phyloP scores from a whole-genome alignment of 2,888 invertebrate species.

The Cremastinae sp. region DNA sequence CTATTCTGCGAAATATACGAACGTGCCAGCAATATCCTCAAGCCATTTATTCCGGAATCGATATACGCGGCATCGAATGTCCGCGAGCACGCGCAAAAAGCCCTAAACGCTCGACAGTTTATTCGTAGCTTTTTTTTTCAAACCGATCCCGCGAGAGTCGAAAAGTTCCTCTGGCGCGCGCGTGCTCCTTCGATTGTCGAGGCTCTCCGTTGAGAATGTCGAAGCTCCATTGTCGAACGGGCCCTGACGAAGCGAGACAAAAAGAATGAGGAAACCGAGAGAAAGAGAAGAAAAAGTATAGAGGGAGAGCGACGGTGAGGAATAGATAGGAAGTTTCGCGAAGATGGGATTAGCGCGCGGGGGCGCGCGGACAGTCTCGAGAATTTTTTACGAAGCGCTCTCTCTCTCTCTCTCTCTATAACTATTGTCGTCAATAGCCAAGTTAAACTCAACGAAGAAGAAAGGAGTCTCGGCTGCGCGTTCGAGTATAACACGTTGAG shows the following conservation, averaged over 20 bases:
- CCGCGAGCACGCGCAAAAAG: conserved; percentile 34
- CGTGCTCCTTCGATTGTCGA: conserved; percentile 7
- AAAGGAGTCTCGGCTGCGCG: conserved; percentile 28
- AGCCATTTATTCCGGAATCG: conserved; percentile 35
- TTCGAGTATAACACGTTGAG: conserved; percentile 47
- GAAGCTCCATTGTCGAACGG: neutral
- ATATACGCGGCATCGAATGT: conserved; percentile 46
- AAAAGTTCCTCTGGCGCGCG: neutral
- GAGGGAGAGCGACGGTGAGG: conserved; percentile 12
- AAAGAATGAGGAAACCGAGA: neutral
- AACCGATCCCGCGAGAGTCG: conserved; percentile 3
- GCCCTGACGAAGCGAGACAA: neutral
- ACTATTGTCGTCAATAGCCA: conserved; percentile 25
- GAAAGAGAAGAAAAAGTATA: too few relatives aligned
- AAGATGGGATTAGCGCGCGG: conserved; percentile 24
- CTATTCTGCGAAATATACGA: conserved; percentile 27
- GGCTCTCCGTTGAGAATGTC: conserved; percentile 7
- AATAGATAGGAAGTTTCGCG: conserved; percentile 11
- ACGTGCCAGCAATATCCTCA: conserved; percentile 37
- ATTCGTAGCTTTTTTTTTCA: conserved; percentile 46
- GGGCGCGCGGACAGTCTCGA: neutral
- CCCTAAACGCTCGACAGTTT: conserved; percentile 42
- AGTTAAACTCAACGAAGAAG: conserved; percentile 46
- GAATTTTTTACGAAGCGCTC: conserved; percentile 32
- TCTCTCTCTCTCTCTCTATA: too few relatives aligned